Evolutionary conservation across 2,888 invertebrate genomes (phyloP).

Genomic region (Labia minor): DNA sequence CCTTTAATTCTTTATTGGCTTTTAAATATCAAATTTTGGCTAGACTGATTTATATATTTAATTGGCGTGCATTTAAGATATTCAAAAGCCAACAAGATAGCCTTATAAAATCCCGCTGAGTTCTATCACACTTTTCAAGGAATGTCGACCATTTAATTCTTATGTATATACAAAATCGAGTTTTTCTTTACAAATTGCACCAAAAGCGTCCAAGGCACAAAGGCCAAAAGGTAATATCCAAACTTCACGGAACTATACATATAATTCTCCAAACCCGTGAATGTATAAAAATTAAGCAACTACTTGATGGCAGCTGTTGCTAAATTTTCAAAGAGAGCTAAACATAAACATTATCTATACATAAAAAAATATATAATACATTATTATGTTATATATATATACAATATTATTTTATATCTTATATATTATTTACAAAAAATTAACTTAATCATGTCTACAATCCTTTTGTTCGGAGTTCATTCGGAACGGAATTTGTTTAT

Average conservation of each 20-base stretch:
- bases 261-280: not conserved
- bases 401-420: not conserved
- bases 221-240: not conserved
- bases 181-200: not conserved
- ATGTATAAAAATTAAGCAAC: slow-evolving; percentile 7
- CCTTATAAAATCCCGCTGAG: not conserved
- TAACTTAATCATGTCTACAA: not conserved
- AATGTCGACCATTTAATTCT: not conserved
- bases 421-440: slow-evolving; percentile 4
- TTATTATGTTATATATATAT: not conserved
- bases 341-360: not conserved
- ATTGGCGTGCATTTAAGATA: not conserved
- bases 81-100: not conserved
- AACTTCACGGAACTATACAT: not conserved
- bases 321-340: not conserved
- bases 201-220: not conserved
- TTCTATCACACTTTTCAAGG: slow-evolving; percentile 5
- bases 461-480: not conserved
- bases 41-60: not conserved
- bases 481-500: slow-evolving; percentile 7
- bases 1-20: not conserved
- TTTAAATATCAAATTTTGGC: not conserved
- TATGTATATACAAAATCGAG: not conserved
- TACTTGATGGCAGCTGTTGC: not conserved
- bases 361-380: slow-evolving; percentile 13